These are phyloP conservation scores for Pachydiplax longipennis DNA, from an alignment of 2,888 invertebrate genomes.

Conservation along the genomic window DNA sequence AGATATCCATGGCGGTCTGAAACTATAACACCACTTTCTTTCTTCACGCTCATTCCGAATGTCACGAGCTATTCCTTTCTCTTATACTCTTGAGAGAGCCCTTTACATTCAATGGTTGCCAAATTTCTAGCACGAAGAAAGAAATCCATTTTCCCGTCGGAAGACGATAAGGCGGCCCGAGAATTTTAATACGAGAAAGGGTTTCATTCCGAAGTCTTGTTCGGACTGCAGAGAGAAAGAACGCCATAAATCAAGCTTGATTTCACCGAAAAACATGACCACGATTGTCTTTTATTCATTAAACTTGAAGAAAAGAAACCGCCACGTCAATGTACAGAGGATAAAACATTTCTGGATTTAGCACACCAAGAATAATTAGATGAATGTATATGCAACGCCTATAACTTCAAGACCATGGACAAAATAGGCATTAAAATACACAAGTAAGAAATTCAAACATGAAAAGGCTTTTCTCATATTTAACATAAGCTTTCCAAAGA, in stretches of 20 bases:
- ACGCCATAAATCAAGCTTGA: not conserved
- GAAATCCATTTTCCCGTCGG: not conserved
- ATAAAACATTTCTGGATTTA: no score
- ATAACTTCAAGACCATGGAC: no score
- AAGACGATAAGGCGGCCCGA: not conserved
- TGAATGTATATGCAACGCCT: no score
- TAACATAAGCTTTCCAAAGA: no score
- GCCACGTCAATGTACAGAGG: no score
- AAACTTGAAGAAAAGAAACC: no score
- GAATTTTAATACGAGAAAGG: not conserved
- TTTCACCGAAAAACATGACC: not conserved
- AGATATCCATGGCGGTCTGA: not conserved
- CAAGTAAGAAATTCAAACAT: no score
- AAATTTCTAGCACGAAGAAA: not conserved
- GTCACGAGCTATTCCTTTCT: not conserved
- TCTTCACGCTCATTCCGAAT: not conserved
- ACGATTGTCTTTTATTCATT: not conserved
- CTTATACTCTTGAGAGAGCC: not conserved
- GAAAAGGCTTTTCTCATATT: no score
- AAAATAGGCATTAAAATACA: no score
- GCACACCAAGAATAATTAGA: no score
- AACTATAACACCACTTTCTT: not conserved
- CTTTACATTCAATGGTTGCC: not conserved
- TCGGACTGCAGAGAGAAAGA: not conserved
- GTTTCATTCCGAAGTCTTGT: not conserved